Evolutionary conservation across 2,888 invertebrate genomes (phyloP).

Genomic region (Plagodis pulveraria): DNA sequence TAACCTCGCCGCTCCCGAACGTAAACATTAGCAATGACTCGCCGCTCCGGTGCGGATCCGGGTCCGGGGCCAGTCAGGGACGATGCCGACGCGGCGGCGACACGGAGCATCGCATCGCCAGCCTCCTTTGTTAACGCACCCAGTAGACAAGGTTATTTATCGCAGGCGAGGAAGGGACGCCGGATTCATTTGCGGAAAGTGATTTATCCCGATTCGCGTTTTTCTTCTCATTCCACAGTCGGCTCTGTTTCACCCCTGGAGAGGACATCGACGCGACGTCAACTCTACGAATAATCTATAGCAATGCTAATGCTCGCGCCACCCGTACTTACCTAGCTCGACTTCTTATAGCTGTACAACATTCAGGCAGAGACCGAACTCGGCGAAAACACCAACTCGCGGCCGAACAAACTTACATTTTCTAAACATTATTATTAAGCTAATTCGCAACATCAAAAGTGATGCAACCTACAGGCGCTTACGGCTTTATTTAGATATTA

Average conservation of each 20-base stretch:
- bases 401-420: too few species aligned
- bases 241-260: not conserved
- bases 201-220: conserved; percentile 19
- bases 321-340: too few species aligned
- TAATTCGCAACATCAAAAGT: too few species aligned
- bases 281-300: too few species aligned
- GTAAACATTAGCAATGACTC: not conserved
- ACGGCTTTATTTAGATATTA: too few species aligned
- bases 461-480: too few species aligned
- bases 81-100: not conserved
- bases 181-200: conserved; percentile 22
- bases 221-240: not conserved
- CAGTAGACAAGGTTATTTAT: conserved; percentile 9
- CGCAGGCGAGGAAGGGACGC: not conserved
- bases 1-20: not conserved
- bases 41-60: not conserved
- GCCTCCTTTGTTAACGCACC: not conserved
- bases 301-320: too few species aligned
- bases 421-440: too few species aligned
- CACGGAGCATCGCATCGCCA: not conserved
- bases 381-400: too few species aligned
- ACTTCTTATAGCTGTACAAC: too few species aligned
- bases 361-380: too few species aligned
- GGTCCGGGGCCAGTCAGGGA: too few species aligned
- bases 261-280: not conserved